A percentile compares a stretch with the other conserved stretches of the same genome.
Conservation (phyloP, 2,888 invertebrate species). For the Ennomos erosarius region DNA sequence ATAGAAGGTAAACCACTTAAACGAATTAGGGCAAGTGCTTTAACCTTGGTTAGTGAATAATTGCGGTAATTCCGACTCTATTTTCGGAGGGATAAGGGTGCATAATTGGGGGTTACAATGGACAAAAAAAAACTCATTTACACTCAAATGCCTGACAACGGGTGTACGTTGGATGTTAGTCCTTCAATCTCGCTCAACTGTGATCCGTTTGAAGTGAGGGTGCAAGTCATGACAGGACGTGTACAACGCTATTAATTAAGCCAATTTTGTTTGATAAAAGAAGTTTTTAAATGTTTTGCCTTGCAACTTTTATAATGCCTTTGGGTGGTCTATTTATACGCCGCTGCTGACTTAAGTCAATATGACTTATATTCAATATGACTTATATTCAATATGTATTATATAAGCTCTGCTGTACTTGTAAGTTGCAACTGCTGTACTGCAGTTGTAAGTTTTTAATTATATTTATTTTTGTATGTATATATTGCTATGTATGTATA, state of each 20-base stretch:
- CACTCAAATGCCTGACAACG: constrained; percentile 68
- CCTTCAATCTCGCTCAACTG: constrained; percentile 71
- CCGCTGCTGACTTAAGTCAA: no score
- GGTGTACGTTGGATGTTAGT: constrained; percentile 51
- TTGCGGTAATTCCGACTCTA: constrained; percentile 19
- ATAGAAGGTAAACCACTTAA: constrained; percentile 46
- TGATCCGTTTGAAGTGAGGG: constrained; percentile 59
- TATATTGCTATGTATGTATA: no score
- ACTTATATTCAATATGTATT: no score
- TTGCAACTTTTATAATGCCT: no score
- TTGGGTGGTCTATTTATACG: no score
- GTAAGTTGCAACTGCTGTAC: no score
- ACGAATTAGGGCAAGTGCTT: constrained; percentile 43
- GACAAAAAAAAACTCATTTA: constrained; percentile 67
- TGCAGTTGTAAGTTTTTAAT: no score
- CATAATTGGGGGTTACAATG: constrained; percentile 19
- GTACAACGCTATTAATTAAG: background rate
- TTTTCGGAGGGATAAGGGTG: constrained; percentile 12
- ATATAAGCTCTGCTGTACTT: no score
- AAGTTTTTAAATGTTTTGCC: no score
- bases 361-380: no score
- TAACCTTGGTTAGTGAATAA: constrained; percentile 26
- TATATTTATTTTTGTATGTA: no score
- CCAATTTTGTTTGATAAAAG: no score
- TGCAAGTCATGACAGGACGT: constrained; percentile 34